These are phyloP conservation scores for Dendrocopos noguchii DNA, from an alignment of 2,113 vertebrate species.

Conservation along the genomic window DNA sequence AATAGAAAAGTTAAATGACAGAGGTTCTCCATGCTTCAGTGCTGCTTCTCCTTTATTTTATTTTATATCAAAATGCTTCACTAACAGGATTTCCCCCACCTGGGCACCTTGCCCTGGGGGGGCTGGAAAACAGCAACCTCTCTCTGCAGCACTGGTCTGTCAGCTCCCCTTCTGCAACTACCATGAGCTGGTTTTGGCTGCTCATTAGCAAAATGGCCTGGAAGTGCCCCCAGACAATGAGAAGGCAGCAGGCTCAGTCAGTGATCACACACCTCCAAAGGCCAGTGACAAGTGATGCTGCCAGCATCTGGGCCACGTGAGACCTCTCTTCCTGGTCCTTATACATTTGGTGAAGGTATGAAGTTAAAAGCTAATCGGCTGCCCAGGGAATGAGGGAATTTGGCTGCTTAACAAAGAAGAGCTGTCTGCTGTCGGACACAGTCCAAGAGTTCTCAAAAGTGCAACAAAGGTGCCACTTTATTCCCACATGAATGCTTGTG, in stretches of 20 bases:
- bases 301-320: neutral
- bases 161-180: fast-evolving
- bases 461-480: neutral
- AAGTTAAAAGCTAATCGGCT: neutral
- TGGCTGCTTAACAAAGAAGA: slow-evolving; percentile 41
- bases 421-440: neutral
- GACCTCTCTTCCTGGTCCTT: neutral
- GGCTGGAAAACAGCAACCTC: fast-evolving
- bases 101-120: fast-evolving
- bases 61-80: neutral
- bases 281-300: neutral
- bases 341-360: neutral
- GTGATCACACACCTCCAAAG: neutral
- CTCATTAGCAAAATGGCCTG: neutral
- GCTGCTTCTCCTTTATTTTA: neutral
- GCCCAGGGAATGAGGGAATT: neutral
- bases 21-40: neutral
- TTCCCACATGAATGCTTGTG: fast-evolving
- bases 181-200: neutral
- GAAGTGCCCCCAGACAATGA: neutral
- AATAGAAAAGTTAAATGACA: neutral
- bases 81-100: neutral
- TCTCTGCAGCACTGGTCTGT: neutral
- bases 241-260: neutral
- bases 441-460: neutral